Evolutionary conservation across 2,113 vertebrate genomes (phyloP), one percentile per base, ranked within the genome.

Genomic region (Bombycilla garrulus): DNA sequence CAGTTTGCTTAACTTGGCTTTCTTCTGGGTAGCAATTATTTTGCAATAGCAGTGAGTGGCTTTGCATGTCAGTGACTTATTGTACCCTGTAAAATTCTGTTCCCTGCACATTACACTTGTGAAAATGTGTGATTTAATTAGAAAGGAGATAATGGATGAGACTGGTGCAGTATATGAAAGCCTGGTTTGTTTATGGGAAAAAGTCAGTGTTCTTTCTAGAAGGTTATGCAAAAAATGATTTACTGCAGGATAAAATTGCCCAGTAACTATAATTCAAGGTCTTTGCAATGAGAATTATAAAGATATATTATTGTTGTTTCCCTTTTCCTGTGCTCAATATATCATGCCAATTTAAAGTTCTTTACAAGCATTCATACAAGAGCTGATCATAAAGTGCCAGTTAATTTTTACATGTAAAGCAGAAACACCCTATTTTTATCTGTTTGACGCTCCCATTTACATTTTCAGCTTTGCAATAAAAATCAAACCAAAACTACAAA

Each of bases 1-100:
- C n/a, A 42, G 6, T 87, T 70, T 48, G 29, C 33, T 88, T 53
- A 28, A 80, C 31, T 91, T 58, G 35, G 53, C 54, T 83, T 88
- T 66, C 28, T 88, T 71, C 67, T 78, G 42, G 33, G 23, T 51
- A 82, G 26, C 42, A 73, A 66, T 86, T 54, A 62, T 76, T 95
- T 85, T 26, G 6, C 58, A 91, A 72, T 15, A 73, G 20, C 47
- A 78, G 40, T 50, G 51, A n/a, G 33, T 88, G 29, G 19, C 15
- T 92, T 82, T 70, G 11, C 15, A 7, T 78, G 88, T 66, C 71
- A 83, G 79, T 87, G 81, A 85, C 61, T 38, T 1, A 0, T 8
- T 71, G 70, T 89, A 87, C 84, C 62, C 51, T 66, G 73, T 84
- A 88, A 93, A 93, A 78, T 74, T 78, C 38, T 48, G n/a, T 81